Base-by-base conservation (phyloP, 2,113 vertebrate species). In the Chelonoidis abingdonii region DNA sequence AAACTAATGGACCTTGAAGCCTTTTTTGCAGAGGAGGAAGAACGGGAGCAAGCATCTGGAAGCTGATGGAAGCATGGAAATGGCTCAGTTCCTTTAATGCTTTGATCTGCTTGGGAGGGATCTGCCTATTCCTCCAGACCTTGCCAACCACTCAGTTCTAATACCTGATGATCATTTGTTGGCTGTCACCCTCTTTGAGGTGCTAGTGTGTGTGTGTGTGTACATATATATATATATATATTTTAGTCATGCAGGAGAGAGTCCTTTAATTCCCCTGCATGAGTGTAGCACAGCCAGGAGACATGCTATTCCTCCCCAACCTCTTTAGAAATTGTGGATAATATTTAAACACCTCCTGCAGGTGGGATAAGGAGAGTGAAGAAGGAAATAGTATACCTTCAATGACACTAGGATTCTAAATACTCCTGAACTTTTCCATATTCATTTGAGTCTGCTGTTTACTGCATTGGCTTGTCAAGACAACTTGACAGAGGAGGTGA, bases 1-100 rank as follows among this genome's bases (percentile, higher is more conserved):
- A 99, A 99, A 95, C 99, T 99, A 50, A 98, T 98, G 82, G 99
- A 99, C 44, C 98, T 99, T 4, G 99, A 99, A 91, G 98, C 98
- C 90, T 99, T 99, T 97, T 98, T 99, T 93, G 98, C 98, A 81
- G 96, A 97, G 19, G 98, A 99, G 92, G 99, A 98, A 84, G 98
- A 99, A 56, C 98, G 98, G 52, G 98, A 98, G 89, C 98, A 94
- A 90, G 79, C 85, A 0, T 92, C 95, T 27, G 35, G 91, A 62
- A 96, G 94, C 75, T 97, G 96, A 98, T 87, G 89, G 83, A 72
- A 82, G 86, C 56, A 2, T 21, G 83, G 62, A 86, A 92, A 87
- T 13, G 83, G 89, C 72, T 59, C 53, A 75, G 89, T 79, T 90
- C 56, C 78, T 80, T 84, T n/a, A 49, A n/a, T 52, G 10, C 93